These are phyloP conservation scores for Scomber scombrus DNA, from an alignment of 2,113 vertebrate species.

Conservation along the genomic window DNA sequence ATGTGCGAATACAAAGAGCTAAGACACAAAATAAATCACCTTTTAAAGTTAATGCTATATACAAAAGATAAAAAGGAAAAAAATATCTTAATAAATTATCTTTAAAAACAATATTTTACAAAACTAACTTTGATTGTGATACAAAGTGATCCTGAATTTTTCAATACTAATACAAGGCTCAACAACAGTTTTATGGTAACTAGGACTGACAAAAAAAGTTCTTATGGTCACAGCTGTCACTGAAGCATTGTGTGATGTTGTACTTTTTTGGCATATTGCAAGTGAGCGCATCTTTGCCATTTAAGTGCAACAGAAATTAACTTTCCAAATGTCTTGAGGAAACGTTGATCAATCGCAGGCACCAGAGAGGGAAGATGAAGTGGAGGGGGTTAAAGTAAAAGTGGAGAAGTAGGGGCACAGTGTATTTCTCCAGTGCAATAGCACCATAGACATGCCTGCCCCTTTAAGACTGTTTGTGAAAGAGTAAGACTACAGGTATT, in stretches of 20 bases:
- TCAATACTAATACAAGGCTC: conserved; percentile 66
- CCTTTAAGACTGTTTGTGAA: conserved; percentile 47
- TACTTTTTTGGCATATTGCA: conserved; percentile 57
- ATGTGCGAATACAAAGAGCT: conserved; percentile 78
- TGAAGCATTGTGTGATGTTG: conserved; percentile 55
- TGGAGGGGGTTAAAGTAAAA: conserved; percentile 55
- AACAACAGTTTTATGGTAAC: conserved; percentile 62
- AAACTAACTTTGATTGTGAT: conserved; percentile 77
- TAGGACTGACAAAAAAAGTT: conserved; percentile 58
- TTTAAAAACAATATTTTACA: conserved; percentile 83
- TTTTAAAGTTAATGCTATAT: conserved; percentile 79
- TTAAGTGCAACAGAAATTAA: conserved; percentile 68
- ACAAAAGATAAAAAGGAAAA: conserved; percentile 75
- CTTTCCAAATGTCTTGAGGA: conserved; percentile 63
- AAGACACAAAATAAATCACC: conserved; percentile 76
- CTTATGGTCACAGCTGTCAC: conserved; percentile 73
- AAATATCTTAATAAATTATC: conserved; percentile 85
- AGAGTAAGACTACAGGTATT: conserved; percentile 46
- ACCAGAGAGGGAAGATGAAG: conserved; percentile 55
- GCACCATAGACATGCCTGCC: conserved; percentile 48
- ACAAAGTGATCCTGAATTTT: conserved; percentile 77
- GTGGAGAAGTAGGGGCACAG: conserved; percentile 18
- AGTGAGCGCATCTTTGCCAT: conserved; percentile 48
- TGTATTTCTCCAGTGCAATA: conserved; percentile 43
- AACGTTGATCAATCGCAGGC: conserved; percentile 51